These are phyloP conservation scores for Catamblyrhynchus diadema DNA, from an alignment of 2,797 vertebrate species.

Conservation along the genomic window DNA sequence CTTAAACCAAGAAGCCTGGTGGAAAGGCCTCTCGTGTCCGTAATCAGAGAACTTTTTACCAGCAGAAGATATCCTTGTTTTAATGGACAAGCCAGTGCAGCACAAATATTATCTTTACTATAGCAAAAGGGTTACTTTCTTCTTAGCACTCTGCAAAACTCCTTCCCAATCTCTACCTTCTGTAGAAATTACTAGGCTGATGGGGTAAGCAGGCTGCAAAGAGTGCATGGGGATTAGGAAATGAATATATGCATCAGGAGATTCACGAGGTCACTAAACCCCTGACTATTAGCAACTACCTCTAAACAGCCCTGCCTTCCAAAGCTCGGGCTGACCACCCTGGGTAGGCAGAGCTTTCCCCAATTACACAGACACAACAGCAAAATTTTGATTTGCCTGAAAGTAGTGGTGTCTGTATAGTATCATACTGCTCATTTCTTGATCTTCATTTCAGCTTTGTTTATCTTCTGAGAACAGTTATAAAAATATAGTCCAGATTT, in stretches of 20 bases:
- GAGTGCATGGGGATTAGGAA: not conserved
- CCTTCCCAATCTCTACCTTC: not conserved
- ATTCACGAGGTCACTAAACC: not conserved
- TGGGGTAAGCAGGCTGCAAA: not conserved
- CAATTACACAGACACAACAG: not conserved
- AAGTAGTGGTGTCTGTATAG: not conserved
- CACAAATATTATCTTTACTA: not conserved
- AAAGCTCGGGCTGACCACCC: not conserved
- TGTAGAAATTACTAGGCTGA: not conserved
- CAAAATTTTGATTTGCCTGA: not conserved
- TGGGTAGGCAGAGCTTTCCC: not conserved
- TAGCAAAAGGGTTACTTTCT: not conserved
- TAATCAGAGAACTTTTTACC: not conserved
- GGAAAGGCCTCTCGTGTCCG: not conserved
- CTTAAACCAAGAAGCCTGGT: not conserved
- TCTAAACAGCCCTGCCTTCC: not conserved
- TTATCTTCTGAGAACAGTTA: conserved; percentile 17
- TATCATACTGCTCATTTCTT: not conserved
- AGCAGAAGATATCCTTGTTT: not conserved
- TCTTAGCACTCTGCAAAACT: not conserved
- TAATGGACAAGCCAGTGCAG: not conserved
- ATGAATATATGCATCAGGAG: not conserved
- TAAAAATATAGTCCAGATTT: conserved; percentile 26
- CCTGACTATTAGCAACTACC: not conserved
- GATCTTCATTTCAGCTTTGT: conserved; percentile 1